A percentile compares a stretch with the other conserved stretches of the same genome.
These are phyloP conservation scores for Dorcus hopei DNA, from an alignment of 2,888 invertebrate genomes.

Conservation along the genomic window DNA sequence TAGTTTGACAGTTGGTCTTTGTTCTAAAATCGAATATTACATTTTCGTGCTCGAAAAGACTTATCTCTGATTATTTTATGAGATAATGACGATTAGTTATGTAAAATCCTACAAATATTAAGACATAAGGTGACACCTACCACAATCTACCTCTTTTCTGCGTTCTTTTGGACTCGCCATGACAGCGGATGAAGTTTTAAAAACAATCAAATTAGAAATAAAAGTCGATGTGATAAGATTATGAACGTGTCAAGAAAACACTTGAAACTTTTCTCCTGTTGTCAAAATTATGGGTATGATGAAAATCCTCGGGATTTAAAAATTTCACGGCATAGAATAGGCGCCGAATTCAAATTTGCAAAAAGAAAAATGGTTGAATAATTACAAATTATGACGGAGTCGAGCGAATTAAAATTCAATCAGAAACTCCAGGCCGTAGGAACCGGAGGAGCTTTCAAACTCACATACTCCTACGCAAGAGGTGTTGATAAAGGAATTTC, in stretches of 20 bases:
- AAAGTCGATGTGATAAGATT: neutral
- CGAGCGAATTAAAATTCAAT: too few relatives aligned
- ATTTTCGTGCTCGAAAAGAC: neutral
- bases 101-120: conserved; percentile 8
- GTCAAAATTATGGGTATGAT: too few relatives aligned
- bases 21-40: neutral
- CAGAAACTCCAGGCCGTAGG: too few relatives aligned
- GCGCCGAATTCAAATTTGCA: too few relatives aligned
- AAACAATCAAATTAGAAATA: conserved; percentile 14
- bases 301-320: too few relatives aligned
- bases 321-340: too few relatives aligned
- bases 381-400: too few relatives aligned
- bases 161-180: conserved; percentile 35
- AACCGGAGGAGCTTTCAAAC: conserved; percentile 4
- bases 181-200: conserved; percentile 24
- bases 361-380: too few relatives aligned
- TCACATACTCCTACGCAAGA: conserved; percentile 21
- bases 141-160: conserved; percentile 36
- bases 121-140: conserved; percentile 32
- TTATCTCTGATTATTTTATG: neutral
- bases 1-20: conserved; percentile 15
- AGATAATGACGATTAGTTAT: neutral
- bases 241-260: too few relatives aligned
- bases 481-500: conserved; percentile 14
- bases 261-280: too few relatives aligned